phyloP scores from a whole-genome alignment of 1,140 invertebrate species.

The Bombus haemorrhoidalis region DNA sequence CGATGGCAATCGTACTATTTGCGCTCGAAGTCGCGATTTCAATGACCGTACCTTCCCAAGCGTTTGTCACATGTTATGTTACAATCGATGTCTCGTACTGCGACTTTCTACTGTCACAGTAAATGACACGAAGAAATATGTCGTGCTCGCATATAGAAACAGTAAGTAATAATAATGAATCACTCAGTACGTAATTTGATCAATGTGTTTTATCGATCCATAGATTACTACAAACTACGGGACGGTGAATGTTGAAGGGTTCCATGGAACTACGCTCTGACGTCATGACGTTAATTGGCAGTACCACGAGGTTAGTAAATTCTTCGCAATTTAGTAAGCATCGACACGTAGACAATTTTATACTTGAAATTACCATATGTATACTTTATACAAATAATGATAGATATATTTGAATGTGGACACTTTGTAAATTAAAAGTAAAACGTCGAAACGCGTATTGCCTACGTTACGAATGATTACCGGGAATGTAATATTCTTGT shows the following conservation, averaged over 20 bases:
- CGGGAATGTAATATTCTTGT: neutral
- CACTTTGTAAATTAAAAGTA: slow-evolving; percentile 7
- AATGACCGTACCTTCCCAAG: slow-evolving; percentile 76
- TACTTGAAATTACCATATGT: neutral
- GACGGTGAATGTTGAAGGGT: slow-evolving; percentile 60
- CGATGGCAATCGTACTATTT: slow-evolving; percentile 75
- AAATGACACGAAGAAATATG: slow-evolving; percentile 57
- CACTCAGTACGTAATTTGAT: neutral
- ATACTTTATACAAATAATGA: neutral
- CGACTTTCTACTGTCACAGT: slow-evolving; percentile 53
- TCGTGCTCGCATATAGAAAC: slow-evolving; percentile 64
- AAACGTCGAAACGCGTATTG: neutral
- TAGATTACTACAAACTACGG: slow-evolving; percentile 73
- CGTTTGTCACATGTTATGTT: slow-evolving; percentile 79
- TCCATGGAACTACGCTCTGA: neutral
- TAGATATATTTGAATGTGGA: too few species aligned
- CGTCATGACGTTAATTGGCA: too few species aligned
- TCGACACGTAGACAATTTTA: neutral
- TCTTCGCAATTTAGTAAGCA: neutral
- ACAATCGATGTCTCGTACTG: slow-evolving; percentile 74
- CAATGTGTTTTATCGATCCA: neutral
- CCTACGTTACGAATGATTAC: neutral
- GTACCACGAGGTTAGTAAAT: slow-evolving; percentile 37
- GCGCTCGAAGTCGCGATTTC: slow-evolving; percentile 74
- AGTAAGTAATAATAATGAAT: slow-evolving; percentile 66